phyloP scores from a whole-genome alignment of 2,113 vertebrate genomes.

The Neodontobutis hainanensis region DNA sequence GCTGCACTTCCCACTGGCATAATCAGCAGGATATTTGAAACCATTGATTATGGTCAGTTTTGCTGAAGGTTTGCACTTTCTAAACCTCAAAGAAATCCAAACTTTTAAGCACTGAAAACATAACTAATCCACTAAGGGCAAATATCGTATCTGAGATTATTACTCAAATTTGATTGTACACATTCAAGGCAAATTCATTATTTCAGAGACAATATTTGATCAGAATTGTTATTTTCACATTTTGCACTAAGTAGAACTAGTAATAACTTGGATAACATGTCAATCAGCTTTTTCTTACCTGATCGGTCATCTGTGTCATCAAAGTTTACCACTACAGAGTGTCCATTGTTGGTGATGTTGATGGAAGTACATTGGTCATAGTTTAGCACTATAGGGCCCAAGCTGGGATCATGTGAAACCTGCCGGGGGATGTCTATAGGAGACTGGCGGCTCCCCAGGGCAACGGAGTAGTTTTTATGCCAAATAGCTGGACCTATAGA shows the following conservation, averaged over 20 bases:
- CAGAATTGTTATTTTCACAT: too few species aligned
- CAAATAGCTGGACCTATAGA: conserved; percentile 89
- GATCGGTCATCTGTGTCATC: conserved; percentile 88
- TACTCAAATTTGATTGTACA: conserved; percentile 15
- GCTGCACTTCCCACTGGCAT: conserved; percentile 45
- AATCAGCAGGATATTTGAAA: conserved; percentile 54
- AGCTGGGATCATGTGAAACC: conserved; percentile 82
- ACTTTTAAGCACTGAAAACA: conserved; percentile 8
- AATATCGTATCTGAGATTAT: conserved; percentile 9
- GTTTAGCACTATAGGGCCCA: conserved; percentile 81
- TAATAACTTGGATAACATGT: too few species aligned
- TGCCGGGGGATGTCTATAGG: conserved; percentile 89
- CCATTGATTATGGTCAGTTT: conserved; percentile 50
- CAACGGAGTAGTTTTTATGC: conserved; percentile 88
- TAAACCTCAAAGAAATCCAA: conserved; percentile 24
- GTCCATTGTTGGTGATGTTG: conserved; percentile 90
- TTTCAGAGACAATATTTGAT: background rate
- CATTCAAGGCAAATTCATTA: background rate
- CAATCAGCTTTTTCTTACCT: conserved; percentile 77
- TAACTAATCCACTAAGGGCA: conserved; percentile 6
- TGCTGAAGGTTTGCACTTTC: conserved; percentile 34
- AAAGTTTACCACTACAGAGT: conserved; percentile 93
- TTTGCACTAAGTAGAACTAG: too few species aligned
- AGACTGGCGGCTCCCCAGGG: conserved; percentile 88
- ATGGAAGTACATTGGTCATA: conserved; percentile 88